phyloP scores from a whole-genome alignment of 2,113 vertebrate genomes.

The Ammodytes dubius region DNA sequence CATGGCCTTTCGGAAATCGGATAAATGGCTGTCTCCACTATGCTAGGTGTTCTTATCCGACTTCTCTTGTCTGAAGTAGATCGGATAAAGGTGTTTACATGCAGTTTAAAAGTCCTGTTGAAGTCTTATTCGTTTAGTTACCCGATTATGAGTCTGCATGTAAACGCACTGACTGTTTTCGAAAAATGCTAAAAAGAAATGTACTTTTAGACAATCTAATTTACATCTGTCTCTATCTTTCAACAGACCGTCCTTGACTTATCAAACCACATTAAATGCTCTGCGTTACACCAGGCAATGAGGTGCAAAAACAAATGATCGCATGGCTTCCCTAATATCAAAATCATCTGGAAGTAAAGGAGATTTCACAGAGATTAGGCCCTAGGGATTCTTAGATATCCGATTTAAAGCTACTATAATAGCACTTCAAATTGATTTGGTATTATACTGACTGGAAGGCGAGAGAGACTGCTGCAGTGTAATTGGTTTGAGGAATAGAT shows the following conservation, averaged over 20 bases:
- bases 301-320: constrained; percentile 15
- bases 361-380: constrained; percentile 57
- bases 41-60: too few relatives aligned
- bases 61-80: too few relatives aligned
- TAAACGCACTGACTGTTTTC: too few relatives aligned
- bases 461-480: constrained; percentile 11
- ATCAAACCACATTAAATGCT: constrained; percentile 35
- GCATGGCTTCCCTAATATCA: constrained; percentile 37
- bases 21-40: too few relatives aligned
- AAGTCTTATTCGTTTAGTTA: too few relatives aligned
- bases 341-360: constrained; percentile 27
- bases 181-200: constrained; percentile 18
- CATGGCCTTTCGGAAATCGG: too few relatives aligned
- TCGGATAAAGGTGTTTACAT: too few relatives aligned
- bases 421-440: constrained; percentile 54
- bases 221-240: neutral
- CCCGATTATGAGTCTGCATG: too few relatives aligned
- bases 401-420: constrained; percentile 50
- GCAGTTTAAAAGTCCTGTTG: too few relatives aligned
- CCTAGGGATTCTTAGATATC: constrained; percentile 14
- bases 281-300: constrained; percentile 5
- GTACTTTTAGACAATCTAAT: constrained; percentile 16
- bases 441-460: constrained; percentile 15
- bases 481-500: constrained; percentile 37
- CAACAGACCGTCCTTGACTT: constrained; percentile 5